These are phyloP conservation scores for Lottia scabra DNA, from an alignment of 2,888 invertebrate species.

Conservation along the genomic window DNA sequence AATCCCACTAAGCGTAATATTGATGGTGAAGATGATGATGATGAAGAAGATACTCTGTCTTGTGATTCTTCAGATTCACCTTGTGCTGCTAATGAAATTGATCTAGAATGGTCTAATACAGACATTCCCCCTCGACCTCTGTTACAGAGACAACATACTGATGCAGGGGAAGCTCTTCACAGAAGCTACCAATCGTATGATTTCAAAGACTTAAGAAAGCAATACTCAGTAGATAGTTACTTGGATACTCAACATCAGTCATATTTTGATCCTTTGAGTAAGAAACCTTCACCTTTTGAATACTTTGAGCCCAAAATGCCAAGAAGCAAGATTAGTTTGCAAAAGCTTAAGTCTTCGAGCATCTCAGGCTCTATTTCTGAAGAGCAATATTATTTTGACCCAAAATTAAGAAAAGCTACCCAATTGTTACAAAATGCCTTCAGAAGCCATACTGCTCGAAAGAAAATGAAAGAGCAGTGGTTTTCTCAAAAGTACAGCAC, in stretches of 20 bases:
- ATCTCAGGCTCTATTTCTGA: not conserved
- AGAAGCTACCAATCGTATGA: not conserved
- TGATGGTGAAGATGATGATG: constrained; percentile 8
- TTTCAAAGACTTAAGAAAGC: not conserved
- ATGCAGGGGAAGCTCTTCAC: not conserved
- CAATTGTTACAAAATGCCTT: not conserved
- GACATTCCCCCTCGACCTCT: not conserved
- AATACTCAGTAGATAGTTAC: not conserved
- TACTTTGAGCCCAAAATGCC: not conserved
- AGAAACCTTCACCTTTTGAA: not conserved
- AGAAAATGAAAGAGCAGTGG: not conserved
- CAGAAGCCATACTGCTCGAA: not conserved
- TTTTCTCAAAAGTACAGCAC: not conserved
- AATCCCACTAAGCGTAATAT: not conserved
- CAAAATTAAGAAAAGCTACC: not conserved
- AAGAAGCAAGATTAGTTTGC: not conserved
- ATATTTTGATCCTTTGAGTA: not conserved
- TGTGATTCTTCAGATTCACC: not conserved
- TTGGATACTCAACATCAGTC: not conserved
- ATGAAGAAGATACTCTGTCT: constrained; percentile 12
- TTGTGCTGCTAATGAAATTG: constrained; percentile 2
- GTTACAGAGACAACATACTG: not conserved
- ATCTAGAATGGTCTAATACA: not conserved
- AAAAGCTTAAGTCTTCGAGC: not conserved
- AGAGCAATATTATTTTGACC: not conserved